These are phyloP conservation scores for Ceyx cyanopectus DNA, from an alignment of 2,113 vertebrate species.

Conservation along the genomic window DNA sequence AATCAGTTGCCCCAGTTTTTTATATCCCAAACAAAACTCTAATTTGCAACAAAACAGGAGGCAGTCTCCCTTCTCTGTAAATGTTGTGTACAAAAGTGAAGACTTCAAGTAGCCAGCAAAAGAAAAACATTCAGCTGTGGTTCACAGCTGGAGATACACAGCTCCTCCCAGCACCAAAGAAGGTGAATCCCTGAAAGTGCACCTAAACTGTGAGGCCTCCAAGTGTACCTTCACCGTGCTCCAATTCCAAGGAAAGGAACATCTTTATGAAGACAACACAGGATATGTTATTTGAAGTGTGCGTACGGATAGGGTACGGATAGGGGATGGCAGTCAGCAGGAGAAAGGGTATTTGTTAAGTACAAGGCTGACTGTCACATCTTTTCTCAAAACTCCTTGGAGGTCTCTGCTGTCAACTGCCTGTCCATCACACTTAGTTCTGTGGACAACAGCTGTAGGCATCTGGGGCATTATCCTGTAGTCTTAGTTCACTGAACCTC, in stretches of 20 bases:
- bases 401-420: not conserved
- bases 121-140: not conserved
- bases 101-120: not conserved
- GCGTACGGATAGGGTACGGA: no score
- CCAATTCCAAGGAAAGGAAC: not conserved
- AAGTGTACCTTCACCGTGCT: accelerated
- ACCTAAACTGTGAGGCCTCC: not conserved
- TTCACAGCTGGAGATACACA: not conserved
- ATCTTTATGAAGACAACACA: not conserved
- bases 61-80: not conserved
- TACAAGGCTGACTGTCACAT: not conserved
- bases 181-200: not conserved
- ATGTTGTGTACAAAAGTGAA: not conserved
- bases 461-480: not conserved
- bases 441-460: not conserved
- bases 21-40: not conserved
- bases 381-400: not conserved
- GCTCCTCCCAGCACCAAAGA: not conserved
- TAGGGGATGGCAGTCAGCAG: not conserved
- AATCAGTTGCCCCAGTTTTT: not conserved
- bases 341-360: not conserved
- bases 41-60: not conserved
- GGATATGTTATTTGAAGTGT: not conserved
- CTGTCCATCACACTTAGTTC: not conserved
- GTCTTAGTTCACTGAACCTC: not conserved